Percentiles rank a stretch among this genome's conserved stretches.
phyloP scores from a whole-genome alignment of 2,888 invertebrate species.

The Drosophila fungiperda region DNA sequence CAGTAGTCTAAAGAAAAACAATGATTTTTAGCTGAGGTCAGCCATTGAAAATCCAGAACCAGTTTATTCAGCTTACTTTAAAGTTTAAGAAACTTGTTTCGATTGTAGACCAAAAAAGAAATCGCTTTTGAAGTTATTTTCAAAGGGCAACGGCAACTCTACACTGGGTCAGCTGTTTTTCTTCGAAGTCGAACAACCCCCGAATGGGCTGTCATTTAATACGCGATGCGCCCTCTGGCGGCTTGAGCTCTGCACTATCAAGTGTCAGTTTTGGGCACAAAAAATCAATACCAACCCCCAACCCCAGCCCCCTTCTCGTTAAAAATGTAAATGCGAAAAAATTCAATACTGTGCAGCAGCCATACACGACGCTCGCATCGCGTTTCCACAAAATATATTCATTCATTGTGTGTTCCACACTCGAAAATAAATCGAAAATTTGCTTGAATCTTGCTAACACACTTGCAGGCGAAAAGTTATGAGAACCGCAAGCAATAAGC shows the following conservation, averaged over 20 bases:
- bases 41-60: not conserved
- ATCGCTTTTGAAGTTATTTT: constrained; percentile 6
- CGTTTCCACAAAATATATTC: constrained; percentile 48
- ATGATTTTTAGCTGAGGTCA: not conserved
- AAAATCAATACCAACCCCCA: constrained; percentile 84
- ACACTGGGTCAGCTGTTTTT: constrained; percentile 54
- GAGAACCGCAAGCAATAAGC: constrained; percentile 33
- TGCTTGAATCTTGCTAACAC: constrained; percentile 6
- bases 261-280: constrained; percentile 73
- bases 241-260: constrained; percentile 14
- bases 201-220: constrained; percentile 43
- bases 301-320: constrained; percentile 75
- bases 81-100: not conserved
- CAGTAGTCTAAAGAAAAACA: not conserved
- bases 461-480: constrained; percentile 12
- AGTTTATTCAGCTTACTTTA: not conserved
- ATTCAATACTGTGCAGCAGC: constrained; percentile 82
- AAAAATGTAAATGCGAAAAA: constrained; percentile 83
- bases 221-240: constrained; percentile 58
- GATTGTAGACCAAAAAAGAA: not conserved
- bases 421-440: constrained; percentile 25
- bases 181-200: constrained; percentile 46
- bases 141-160: constrained; percentile 31
- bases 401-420: constrained; percentile 23
- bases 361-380: constrained; percentile 75